These are phyloP conservation scores for Manis crassicaudata DNA, from an alignment of 2,797 vertebrate genomes.

Conservation along the genomic window DNA sequence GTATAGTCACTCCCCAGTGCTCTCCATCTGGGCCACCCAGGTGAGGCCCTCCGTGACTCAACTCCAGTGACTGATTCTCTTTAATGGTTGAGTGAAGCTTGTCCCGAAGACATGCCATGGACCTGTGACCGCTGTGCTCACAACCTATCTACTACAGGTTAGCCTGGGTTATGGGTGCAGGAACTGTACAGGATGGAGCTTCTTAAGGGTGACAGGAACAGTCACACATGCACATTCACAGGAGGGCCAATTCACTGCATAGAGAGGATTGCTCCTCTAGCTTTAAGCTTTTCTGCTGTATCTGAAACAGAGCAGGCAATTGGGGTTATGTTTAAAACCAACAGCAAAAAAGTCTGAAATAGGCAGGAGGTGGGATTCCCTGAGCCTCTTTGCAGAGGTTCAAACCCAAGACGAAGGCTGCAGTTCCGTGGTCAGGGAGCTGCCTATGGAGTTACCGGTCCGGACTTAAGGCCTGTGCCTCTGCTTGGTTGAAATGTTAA, in stretches of 20 bases:
- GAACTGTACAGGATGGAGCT: not conserved
- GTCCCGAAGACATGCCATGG: not conserved
- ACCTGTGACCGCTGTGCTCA: not conserved
- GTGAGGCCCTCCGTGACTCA: not conserved
- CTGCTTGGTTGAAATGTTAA: not conserved
- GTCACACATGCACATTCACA: no score
- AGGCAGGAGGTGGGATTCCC: not conserved
- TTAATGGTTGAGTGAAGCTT: not conserved
- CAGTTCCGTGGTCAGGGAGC: not conserved
- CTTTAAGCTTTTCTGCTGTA: not conserved
- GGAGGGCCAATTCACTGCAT: accelerated
- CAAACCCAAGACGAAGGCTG: not conserved
- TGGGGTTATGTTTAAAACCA: not conserved
- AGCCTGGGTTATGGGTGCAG: not conserved
- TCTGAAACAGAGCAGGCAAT: not conserved
- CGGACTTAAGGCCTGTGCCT: not conserved
- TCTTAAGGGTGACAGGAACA: not conserved
- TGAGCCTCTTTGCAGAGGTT: not conserved
- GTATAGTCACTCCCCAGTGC: not conserved
- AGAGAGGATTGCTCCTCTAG: not conserved
- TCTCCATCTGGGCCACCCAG: accelerated
- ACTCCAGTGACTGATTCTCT: not conserved
- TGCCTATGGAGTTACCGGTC: accelerated
- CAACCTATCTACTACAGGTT: no score
- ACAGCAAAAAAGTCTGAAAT: not conserved